Conservation (phyloP, 2,797 vertebrate species). For the Cuniculus paca region DNA sequence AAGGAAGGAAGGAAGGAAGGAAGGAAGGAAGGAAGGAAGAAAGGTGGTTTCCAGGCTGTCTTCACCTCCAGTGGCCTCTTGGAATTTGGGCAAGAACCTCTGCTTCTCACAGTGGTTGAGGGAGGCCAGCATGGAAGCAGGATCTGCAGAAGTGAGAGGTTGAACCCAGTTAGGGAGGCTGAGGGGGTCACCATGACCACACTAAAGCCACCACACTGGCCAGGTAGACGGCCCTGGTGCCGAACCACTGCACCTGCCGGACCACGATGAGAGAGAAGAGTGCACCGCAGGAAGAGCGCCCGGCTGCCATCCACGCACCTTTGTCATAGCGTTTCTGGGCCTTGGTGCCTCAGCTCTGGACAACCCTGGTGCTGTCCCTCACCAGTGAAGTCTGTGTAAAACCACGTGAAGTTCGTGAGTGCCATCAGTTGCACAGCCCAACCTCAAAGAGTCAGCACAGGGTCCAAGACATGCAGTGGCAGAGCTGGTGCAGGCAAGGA, state of each 20-base stretch:
- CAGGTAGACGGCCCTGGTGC: constrained; percentile 89
- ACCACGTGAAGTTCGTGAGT: constrained; percentile 93
- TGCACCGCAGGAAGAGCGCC: not conserved
- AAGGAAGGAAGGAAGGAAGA: too few relatives aligned
- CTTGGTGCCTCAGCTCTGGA: constrained; percentile 90
- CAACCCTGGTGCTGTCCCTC: constrained; percentile 92
- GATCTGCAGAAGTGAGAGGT: constrained; percentile 92
- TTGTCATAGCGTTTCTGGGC: constrained; percentile 91
- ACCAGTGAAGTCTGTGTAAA: constrained; percentile 93
- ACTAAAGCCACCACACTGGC: constrained; percentile 90
- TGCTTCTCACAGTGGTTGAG: constrained; percentile 93
- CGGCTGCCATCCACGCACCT: constrained; percentile 93
- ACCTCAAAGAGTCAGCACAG: constrained; percentile 91
- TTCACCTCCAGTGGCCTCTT: constrained; percentile 76
- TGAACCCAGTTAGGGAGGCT: constrained; percentile 91
- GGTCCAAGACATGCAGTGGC: constrained; percentile 88
- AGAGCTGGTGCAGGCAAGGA: constrained; percentile 88
- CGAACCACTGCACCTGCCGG: constrained; percentile 90
- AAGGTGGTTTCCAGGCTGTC: constrained; percentile 66
- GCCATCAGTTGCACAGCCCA: constrained; percentile 93
- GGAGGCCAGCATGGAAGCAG: constrained; percentile 93
- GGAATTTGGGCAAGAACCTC: constrained; percentile 91
- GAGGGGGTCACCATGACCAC: constrained; percentile 90
- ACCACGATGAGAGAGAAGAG: constrained; percentile 93
- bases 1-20: too few relatives aligned